These are phyloP conservation scores for Gavia stellata DNA, from an alignment of 2,113 vertebrate species.

Conservation along the genomic window DNA sequence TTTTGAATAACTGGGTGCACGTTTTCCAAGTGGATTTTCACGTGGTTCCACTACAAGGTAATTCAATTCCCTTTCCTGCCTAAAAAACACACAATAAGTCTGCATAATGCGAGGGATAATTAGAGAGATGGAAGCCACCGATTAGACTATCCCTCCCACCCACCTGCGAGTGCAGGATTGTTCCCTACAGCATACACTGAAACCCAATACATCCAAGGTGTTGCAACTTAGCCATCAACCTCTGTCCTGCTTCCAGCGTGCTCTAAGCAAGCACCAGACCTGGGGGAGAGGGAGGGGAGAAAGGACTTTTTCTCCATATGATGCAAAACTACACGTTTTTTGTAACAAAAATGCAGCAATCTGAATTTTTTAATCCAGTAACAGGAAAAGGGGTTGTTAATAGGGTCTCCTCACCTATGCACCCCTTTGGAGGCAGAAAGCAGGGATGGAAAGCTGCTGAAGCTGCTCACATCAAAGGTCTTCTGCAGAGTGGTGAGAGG, in stretches of 20 bases:
- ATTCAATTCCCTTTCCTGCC: not conserved
- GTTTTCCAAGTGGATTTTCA: not conserved
- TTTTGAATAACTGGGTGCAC: fast-evolving
- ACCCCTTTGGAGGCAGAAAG: not conserved
- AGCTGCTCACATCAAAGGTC: not conserved
- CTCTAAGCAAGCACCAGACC: not conserved
- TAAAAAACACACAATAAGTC: not conserved
- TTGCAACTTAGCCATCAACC: not conserved
- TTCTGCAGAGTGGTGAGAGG: not conserved
- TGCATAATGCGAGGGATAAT: not conserved
- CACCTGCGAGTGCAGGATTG: not conserved
- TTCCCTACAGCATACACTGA: not conserved
- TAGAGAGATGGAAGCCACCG: not conserved
- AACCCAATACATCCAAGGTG: not conserved
- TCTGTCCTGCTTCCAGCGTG: not conserved
- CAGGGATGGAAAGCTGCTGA: not conserved
- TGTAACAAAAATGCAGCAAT: not conserved
- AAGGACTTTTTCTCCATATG: not conserved
- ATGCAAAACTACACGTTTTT: not conserved
- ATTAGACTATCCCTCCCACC: not conserved
- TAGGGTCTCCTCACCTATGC: not conserved
- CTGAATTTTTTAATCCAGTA: not conserved
- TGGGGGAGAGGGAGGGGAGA: not conserved
- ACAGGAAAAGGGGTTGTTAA: not conserved
- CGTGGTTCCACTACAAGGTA: not conserved